A percentile compares a stretch with the other conserved stretches of the same genome.
phyloP scores from a whole-genome alignment of 1,140 invertebrate species.

The Calliphora vicina region DNA sequence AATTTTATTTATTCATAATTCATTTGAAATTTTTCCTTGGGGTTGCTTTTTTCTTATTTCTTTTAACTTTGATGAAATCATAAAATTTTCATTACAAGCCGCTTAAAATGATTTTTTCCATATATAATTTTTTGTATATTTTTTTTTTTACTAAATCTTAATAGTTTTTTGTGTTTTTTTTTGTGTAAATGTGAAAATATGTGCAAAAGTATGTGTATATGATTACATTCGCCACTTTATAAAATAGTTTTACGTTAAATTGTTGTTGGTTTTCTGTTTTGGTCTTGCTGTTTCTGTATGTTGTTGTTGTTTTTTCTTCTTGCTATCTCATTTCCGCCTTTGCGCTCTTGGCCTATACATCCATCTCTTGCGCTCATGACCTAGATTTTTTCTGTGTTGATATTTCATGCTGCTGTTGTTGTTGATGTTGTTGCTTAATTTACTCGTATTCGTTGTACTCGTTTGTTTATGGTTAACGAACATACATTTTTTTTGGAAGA shows the following conservation, averaged over 20 bases:
- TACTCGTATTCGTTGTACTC: background rate
- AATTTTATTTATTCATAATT: too few species aligned
- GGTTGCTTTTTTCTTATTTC: too few species aligned
- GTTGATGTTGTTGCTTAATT: background rate
- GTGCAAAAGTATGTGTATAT: constrained; percentile 37
- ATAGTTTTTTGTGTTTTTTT: background rate
- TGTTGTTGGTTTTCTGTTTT: too few species aligned
- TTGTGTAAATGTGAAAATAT: background rate
- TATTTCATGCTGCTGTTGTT: background rate
- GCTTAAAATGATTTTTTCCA: background rate
- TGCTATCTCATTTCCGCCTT: constrained; percentile 61
- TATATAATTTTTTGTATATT: background rate
- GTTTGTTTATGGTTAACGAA: background rate
- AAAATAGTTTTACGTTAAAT: constrained; percentile 9
- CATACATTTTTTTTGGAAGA: background rate
- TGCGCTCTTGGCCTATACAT: constrained; percentile 56
- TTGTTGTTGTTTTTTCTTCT: constrained; percentile 40
- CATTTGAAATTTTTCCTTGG: too few species aligned
- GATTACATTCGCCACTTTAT: constrained; percentile 34
- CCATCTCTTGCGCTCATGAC: constrained; percentile 63
- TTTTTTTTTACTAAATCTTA: background rate
- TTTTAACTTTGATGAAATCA: background rate
- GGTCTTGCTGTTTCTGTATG: background rate
- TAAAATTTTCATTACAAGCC: constrained; percentile 18
- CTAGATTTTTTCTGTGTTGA: constrained; percentile 50